phyloP scores from a whole-genome alignment of 2,888 invertebrate species.

The Nomada ruficornis region DNA sequence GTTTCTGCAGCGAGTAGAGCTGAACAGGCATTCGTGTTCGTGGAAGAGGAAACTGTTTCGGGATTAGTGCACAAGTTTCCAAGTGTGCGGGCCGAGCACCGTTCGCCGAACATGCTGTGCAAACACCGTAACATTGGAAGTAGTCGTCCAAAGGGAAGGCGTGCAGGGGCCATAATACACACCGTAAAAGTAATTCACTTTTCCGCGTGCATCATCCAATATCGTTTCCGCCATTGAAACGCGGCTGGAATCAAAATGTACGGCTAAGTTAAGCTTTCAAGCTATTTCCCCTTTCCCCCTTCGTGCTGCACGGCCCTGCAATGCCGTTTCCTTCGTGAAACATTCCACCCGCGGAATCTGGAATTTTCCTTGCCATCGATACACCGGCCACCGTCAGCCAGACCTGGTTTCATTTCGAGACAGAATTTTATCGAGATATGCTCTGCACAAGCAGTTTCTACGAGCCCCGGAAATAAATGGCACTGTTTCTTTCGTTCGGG shows the following conservation, averaged over 20 bases:
- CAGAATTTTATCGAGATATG: no score
- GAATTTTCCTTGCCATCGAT: conserved; percentile 15
- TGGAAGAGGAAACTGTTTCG: not conserved
- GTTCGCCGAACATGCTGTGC: not conserved
- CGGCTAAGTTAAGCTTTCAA: conserved; percentile 46
- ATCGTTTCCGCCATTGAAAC: conserved; percentile 46
- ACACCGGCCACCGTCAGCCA: not conserved
- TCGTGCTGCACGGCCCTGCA: conserved; percentile 20
- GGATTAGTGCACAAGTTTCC: not conserved
- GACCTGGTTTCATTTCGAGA: not conserved
- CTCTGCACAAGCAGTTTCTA: no score
- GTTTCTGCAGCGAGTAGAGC: not conserved
- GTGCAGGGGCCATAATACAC: conserved; percentile 5
- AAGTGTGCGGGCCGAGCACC: not conserved
- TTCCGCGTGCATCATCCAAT: conserved; percentile 39
- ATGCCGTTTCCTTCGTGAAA: conserved; percentile 31
- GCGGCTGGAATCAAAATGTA: conserved; percentile 40
- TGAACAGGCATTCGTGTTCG: conserved; percentile 4
- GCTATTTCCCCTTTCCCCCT: conserved; percentile 7
- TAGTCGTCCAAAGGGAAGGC: not conserved
- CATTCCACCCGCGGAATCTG: conserved; percentile 17
- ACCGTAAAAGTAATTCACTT: conserved; percentile 46
- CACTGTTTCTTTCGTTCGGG: no score
- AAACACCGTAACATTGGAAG: not conserved
- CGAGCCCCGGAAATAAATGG: no score